Percentiles rank a stretch among this genome's conserved stretches.
Conservation (phyloP, 2,888 invertebrate species). For the Hypercompe scribonia region DNA sequence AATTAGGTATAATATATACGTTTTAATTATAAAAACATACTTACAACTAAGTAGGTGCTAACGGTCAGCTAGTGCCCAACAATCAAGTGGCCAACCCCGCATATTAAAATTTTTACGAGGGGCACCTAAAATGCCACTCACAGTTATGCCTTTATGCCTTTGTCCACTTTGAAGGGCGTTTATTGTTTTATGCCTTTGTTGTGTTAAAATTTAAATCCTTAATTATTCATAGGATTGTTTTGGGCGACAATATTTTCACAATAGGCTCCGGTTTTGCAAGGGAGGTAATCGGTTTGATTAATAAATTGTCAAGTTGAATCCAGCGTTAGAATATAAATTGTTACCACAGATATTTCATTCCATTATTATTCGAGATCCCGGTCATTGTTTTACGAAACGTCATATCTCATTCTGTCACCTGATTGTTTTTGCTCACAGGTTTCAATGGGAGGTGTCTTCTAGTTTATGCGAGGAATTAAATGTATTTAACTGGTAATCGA, state of each 20-base stretch:
- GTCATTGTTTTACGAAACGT: constrained; percentile 85
- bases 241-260: constrained; percentile 85
- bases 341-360: constrained; percentile 85
- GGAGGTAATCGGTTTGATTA: constrained; percentile 86
- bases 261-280: constrained; percentile 79
- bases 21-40: constrained; percentile 29
- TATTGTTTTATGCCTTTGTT: constrained; percentile 86
- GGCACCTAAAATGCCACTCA: constrained; percentile 77
- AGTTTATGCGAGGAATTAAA: constrained; percentile 57
- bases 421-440: constrained; percentile 76
- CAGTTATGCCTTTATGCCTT: constrained; percentile 78
- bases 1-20: constrained; percentile 9
- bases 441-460: constrained; percentile 64
- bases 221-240: constrained; percentile 86
- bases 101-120: constrained; percentile 74
- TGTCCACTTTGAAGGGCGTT: constrained; percentile 83
- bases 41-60: constrained; percentile 56
- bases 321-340: constrained; percentile 85
- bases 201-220: constrained; percentile 86
- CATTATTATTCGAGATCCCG: constrained; percentile 80
- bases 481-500: constrained; percentile 46
- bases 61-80: constrained; percentile 55
- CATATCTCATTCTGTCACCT: constrained; percentile 85
- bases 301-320: constrained; percentile 87
- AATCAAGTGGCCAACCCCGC: constrained; percentile 63